Evolutionary conservation across 2,888 invertebrate species (phyloP).

Genomic region (Trypoxylon attenuatum): DNA sequence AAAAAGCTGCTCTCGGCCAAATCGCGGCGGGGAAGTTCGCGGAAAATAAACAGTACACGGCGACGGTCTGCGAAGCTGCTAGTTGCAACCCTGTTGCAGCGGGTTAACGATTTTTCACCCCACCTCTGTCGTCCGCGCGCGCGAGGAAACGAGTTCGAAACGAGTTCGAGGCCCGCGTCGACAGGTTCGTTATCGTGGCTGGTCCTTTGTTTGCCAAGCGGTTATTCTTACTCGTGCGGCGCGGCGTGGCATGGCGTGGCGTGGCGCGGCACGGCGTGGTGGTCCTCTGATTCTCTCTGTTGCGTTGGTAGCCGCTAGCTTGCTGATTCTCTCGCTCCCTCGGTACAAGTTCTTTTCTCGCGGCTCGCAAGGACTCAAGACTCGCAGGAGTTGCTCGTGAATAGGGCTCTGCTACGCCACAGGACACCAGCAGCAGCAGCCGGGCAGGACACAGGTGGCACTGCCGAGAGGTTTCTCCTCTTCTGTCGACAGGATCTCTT

Average conservation of each 20-base stretch:
- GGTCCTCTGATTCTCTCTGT: too few species aligned
- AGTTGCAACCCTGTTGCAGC: slow-evolving; percentile 46
- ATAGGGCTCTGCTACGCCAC: slow-evolving; percentile 48
- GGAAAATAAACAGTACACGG: background rate
- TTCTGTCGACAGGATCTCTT: slow-evolving; percentile 50
- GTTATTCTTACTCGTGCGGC: slow-evolving; percentile 52
- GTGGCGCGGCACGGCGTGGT: too few species aligned
- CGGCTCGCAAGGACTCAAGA: slow-evolving; percentile 4
- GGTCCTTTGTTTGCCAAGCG: slow-evolving; percentile 62
- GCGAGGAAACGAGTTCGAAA: slow-evolving; percentile 52
- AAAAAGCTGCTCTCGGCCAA: background rate
- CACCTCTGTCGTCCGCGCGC: too few species aligned
- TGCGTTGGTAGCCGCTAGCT: too few species aligned
- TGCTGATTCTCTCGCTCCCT: slow-evolving; percentile 2
- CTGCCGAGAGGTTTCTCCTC: slow-evolving; percentile 37
- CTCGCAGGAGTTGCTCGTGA: slow-evolving; percentile 19
- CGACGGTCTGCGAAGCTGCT: slow-evolving; percentile 21
- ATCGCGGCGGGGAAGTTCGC: background rate
- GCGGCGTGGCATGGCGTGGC: too few species aligned
- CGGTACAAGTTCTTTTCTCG: background rate
- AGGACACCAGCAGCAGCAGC: slow-evolving; percentile 54
- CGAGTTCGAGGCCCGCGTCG: slow-evolving; percentile 58
- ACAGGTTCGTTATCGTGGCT: slow-evolving; percentile 69
- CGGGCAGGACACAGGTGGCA: slow-evolving; percentile 60
- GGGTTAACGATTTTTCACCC: slow-evolving; percentile 56